Conservation (phyloP, 2,113 vertebrate species). For the Ailuropoda melanoleuca region DNA sequence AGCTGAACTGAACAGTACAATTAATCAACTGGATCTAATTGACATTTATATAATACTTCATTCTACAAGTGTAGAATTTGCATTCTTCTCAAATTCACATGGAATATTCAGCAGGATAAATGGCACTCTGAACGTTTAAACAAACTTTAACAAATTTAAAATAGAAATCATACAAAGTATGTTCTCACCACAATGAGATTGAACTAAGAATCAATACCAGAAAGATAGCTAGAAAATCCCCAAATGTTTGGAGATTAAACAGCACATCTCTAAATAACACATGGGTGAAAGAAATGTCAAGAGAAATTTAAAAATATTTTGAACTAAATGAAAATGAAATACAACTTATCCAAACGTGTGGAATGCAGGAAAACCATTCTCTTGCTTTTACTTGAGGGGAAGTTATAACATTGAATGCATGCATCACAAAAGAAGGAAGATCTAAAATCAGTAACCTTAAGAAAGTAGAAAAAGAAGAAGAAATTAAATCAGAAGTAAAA, state of each 20-base stretch:
- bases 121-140: neutral
- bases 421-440: neutral
- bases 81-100: conserved; percentile 10
- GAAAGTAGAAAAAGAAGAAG: neutral
- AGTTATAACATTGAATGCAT: neutral
- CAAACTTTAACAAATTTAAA: neutral
- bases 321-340: conserved; percentile 40
- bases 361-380: neutral
- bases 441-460: neutral
- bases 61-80: neutral
- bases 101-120: neutral
- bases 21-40: conserved; percentile 22
- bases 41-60: conserved; percentile 37
- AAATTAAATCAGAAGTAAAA: neutral
- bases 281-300: neutral
- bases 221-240: neutral
- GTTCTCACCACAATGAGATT: neutral
- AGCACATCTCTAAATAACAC: neutral
- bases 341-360: neutral
- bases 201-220: conserved; percentile 20
- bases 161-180: neutral
- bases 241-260: neutral
- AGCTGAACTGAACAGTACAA: neutral
- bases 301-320: neutral
- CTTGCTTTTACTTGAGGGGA: neutral